Base-by-base conservation (phyloP, 2,797 vertebrate species). In the Sebastes hubbsi region DNA sequence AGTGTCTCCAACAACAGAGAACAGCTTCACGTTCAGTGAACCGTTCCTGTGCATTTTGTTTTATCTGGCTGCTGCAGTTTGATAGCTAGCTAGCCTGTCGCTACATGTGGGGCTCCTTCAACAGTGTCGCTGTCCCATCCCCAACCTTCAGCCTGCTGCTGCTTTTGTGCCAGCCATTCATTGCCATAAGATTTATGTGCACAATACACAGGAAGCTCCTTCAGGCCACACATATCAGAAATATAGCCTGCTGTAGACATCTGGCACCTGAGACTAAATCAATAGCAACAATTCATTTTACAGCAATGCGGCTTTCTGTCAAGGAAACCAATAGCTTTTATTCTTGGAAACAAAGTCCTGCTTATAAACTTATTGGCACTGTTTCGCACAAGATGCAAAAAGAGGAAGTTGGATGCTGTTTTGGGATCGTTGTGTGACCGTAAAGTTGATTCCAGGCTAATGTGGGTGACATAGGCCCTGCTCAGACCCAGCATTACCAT, bases 151-250 rank as follows among this genome's bases (percentile, higher is more conserved):
- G 32, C 25, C 62, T 63, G 29, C 75, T 70, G 58, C 54, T 77
- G 59, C 80, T 65, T 63, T 58, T 71, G 6, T 80, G 34, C 78
- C 64, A 72, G 55, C 62, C 27, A 75, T 81, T 79, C 38, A 85
- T 70, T 77, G 42, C 38, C 8, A 9, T 49, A 32, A 66, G 60
- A 87, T 86, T 87, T 86, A 81, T 84, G 18, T 30, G 46, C 25
- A 58, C 27, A 69, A 80, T 75, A 67, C 32, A 32, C 49, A 63
- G 32, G 34, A n/a, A 70, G 59, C 55, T 75, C 63, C 77, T 85
- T 58, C 7, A 83, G 66, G 70, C 81, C 58, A 67, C 54, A 82
- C 70, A 59, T 73, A 78, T 86, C 80, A 83, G 62, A 85, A 75
- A 73, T 70, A 75, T 72, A 69, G 54, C 36, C 36, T 66, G 61